phyloP scores from a whole-genome alignment of 2,888 invertebrate genomes.

The Cremastobaeus sp. region DNA sequence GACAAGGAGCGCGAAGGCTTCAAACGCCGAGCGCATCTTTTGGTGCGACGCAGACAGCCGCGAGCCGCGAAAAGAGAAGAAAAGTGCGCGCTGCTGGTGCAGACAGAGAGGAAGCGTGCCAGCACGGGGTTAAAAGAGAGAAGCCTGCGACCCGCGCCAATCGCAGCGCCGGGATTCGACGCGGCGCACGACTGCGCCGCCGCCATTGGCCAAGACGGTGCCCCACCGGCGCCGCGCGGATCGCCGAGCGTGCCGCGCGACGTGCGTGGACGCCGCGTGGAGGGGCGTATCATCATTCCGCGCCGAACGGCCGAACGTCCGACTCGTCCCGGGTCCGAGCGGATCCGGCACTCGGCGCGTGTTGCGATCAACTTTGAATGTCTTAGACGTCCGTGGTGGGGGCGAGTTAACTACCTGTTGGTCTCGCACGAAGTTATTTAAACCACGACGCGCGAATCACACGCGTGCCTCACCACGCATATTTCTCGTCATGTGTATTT shows the following conservation, averaged over 20 bases:
- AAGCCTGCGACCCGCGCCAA: constrained; percentile 65
- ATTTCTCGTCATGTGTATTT: constrained; percentile 51
- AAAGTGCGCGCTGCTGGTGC: constrained; percentile 13
- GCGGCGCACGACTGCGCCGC: constrained; percentile 75
- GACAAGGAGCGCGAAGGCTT: constrained; percentile 55
- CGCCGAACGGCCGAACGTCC: too few species aligned
- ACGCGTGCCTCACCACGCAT: constrained; percentile 60
- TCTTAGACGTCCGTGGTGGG: constrained; percentile 56
- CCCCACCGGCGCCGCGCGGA: constrained; percentile 61
- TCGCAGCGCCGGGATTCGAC: constrained; percentile 71
- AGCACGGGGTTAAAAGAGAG: constrained; percentile 35
- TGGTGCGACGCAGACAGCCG: constrained; percentile 42
- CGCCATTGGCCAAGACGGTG: constrained; percentile 67
- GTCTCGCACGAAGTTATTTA: constrained; percentile 69
- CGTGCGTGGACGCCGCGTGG: constrained; percentile 77
- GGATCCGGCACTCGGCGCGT: constrained; percentile 66
- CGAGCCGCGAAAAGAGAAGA: constrained; percentile 30
- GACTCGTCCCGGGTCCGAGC: too few species aligned
- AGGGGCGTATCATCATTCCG: constrained; percentile 71
- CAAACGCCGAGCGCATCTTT: constrained; percentile 51
- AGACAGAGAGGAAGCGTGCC: constrained; percentile 44
- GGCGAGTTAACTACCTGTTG: constrained; percentile 69
- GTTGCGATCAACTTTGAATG: constrained; percentile 70
- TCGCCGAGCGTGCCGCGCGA: constrained; percentile 71
- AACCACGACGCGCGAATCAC: constrained; percentile 68